Base-by-base conservation (phyloP, 2,797 vertebrate genomes). In the Acestrorhynchus altus region DNA sequence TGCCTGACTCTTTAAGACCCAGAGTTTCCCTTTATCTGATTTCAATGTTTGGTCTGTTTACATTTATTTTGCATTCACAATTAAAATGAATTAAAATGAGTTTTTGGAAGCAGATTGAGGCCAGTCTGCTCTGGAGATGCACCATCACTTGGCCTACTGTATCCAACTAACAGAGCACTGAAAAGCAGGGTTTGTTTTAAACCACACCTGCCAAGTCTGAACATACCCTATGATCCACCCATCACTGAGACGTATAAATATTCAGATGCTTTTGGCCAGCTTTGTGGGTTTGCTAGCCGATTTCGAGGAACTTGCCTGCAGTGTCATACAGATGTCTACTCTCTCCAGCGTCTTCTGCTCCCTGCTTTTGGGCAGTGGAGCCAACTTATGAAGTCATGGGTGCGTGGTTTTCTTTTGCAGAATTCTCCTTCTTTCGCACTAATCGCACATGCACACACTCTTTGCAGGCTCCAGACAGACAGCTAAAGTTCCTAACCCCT, bases 391-490 rank as follows among this genome's bases (percentile, higher is more conserved):
- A 84, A 88, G 46, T 57, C 78, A 49, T 66, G 76, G 60, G 69
- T 71, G 72, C 66, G 47, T 26, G 24, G 57, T 42, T 70, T 46
- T 59, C 49, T 39, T 31, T 51, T 26, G 28, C 47, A 12, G 46
- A 68, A 51, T 52, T 68, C 24, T 51, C 24, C 31, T 52, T 68
- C 66, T 68, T 52, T 52, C 8, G 31, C 85, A 89, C 85, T 80
- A 85, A 69, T 47, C 72, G 63, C 64, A 88, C 90, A 88, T 89
- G 84, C 89, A 88, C 90, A 89, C 90, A 86, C 76, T 78, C 79
- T 39, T 44, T 46, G 47, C 77, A 77, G 74, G 70, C 73, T 46
- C 59, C 68, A 77, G 74, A 77, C 64, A 72, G 69, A 16, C 39
- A 77, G 59, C 65, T 51, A 61, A 77, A 59, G 65, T 69, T 80